These are phyloP conservation scores for Ophiodon elongatus DNA, from an alignment of 2,113 vertebrate genomes.

Conservation along the genomic window DNA sequence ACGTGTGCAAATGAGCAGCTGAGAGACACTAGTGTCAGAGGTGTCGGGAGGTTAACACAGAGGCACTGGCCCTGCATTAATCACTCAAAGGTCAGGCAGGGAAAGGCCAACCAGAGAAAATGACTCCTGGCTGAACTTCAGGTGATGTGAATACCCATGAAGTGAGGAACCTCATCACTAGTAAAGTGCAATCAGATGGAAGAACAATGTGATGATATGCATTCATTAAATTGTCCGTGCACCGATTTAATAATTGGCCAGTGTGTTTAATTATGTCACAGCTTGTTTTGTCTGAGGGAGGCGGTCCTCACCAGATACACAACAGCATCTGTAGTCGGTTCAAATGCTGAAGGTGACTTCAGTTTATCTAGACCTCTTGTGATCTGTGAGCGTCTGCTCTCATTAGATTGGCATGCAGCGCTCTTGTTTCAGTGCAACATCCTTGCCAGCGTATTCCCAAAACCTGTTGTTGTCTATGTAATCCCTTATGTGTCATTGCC, in stretches of 20 bases:
- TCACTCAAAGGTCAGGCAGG: constrained; percentile 60
- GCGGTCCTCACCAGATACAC: not conserved
- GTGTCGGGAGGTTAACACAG: constrained; percentile 54
- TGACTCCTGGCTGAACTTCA: constrained; percentile 42
- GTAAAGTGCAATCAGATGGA: constrained; percentile 18
- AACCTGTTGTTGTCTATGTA: not conserved
- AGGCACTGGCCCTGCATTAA: constrained; percentile 61
- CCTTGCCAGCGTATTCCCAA: no score
- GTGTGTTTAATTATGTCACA: not conserved
- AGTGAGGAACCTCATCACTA: not conserved
- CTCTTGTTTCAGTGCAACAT: not conserved
- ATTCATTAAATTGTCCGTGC: constrained; percentile 17
- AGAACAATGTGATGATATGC: not conserved
- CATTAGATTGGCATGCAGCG: not conserved
- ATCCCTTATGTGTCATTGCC: not conserved
- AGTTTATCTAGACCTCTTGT: not conserved
- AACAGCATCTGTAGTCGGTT: not conserved
- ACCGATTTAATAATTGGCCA: constrained; percentile 13
- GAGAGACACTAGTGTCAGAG: constrained; percentile 46
- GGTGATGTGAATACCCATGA: constrained; percentile 60
- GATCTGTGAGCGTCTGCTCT: not conserved
- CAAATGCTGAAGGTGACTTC: not conserved
- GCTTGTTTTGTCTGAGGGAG: not conserved
- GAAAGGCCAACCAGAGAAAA: constrained; percentile 59
- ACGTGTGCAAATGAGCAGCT: constrained; percentile 9